A percentile compares a stretch with the other conserved stretches of the same genome.
Conservation (phyloP, 2,113 vertebrate species). For the Peucedramus taeniatus region DNA sequence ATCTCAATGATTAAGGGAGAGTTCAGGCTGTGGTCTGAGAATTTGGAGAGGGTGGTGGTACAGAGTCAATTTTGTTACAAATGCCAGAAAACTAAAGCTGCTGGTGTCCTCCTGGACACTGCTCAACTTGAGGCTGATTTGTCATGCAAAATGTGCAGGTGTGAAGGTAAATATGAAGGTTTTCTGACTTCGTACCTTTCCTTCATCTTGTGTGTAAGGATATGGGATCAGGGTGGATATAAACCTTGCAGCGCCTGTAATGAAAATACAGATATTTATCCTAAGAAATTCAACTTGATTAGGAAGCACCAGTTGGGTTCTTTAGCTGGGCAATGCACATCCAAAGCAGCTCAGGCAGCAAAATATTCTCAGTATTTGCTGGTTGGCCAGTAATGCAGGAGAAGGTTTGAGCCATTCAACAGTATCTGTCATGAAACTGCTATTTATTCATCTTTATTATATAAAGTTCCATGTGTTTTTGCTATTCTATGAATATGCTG, state of each 20-base stretch:
- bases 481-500: conserved; percentile 9
- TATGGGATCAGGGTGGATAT: background rate
- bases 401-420: conserved; percentile 11
- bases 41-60: background rate
- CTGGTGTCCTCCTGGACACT: background rate
- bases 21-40: background rate
- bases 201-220: background rate
- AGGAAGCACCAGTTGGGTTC: background rate
- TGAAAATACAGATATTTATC: background rate
- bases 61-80: background rate
- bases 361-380: background rate
- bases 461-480: conserved; percentile 55
- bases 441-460: conserved; percentile 43
- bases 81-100: background rate
- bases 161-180: background rate
- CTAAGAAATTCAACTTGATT: background rate
- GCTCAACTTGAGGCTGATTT: background rate
- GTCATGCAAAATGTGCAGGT: background rate
- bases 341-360: background rate
- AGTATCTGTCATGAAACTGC: conserved; percentile 22
- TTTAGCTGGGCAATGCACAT: background rate
- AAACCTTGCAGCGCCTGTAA: background rate
- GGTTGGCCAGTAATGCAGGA: background rate
- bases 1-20: background rate
- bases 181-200: background rate